Conservation (phyloP, 2,888 invertebrate genomes). For the Pollenia angustigena region DNA sequence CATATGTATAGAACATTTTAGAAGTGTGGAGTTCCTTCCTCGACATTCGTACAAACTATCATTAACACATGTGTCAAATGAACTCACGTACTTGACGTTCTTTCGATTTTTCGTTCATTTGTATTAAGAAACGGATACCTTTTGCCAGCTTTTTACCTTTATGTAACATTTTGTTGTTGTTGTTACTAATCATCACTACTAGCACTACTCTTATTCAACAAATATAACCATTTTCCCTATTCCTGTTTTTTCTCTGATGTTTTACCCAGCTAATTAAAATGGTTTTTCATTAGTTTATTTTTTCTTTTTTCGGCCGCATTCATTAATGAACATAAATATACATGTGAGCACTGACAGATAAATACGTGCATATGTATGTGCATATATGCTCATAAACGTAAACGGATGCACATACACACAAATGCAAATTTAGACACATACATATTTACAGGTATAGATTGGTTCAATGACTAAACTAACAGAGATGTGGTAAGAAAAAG, state of each 20-base stretch:
- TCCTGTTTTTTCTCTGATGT: conserved; percentile 31
- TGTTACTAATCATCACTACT: conserved; percentile 61
- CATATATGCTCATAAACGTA: background rate
- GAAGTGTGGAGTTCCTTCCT: conserved; percentile 2
- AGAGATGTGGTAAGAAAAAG: conserved; percentile 59
- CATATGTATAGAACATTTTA: background rate
- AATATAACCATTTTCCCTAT: conserved; percentile 15
- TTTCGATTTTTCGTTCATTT: conserved; percentile 40
- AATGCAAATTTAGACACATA: conserved; percentile 44
- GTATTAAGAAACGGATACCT: conserved; percentile 66
- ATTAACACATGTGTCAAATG: conserved; percentile 62
- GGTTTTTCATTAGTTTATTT: conserved; percentile 66
- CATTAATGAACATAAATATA: conserved; percentile 56
- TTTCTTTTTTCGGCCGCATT: conserved; percentile 52
- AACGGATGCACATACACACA: background rate
- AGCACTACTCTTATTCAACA: background rate
- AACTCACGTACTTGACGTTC: conserved; percentile 69
- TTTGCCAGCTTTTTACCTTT: conserved; percentile 51
- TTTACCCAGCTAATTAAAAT: conserved; percentile 70
- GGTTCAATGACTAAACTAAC: conserved; percentile 68
- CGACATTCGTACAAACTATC: background rate
- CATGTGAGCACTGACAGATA: background rate
- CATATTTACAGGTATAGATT: conserved; percentile 46
- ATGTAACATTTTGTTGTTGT: conserved; percentile 3
- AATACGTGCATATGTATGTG: background rate